Evolutionary conservation across 1,140 invertebrate genomes (phyloP).

Genomic region (Leptinotarsa undecemlineata): DNA sequence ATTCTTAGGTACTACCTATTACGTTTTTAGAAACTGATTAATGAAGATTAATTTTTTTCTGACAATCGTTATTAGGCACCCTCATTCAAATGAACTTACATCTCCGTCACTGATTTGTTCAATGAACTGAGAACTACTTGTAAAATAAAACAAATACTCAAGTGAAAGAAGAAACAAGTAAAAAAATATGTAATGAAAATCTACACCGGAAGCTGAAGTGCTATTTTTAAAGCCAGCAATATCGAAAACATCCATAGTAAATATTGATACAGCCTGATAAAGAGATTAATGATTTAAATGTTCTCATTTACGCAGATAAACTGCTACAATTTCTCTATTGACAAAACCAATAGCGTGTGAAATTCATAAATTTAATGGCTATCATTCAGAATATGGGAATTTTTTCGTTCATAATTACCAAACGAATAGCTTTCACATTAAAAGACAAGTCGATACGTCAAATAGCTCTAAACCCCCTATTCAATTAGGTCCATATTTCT

Average conservation of each 20-base stretch:
- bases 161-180: conserved; percentile 51
- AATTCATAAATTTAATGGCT: conserved; percentile 16
- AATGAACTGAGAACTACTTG: conserved; percentile 4
- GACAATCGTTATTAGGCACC: too few relatives aligned
- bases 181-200: conserved; percentile 16
- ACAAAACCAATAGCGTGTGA: conserved; percentile 18
- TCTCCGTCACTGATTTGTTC: not conserved
- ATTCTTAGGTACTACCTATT: too few relatives aligned
- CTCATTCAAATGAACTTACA: too few relatives aligned
- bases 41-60: too few relatives aligned
- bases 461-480: not conserved
- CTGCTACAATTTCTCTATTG: conserved; percentile 22
- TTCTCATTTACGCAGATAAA: conserved; percentile 19
- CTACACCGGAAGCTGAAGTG: conserved; percentile 19
- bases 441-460: not conserved
- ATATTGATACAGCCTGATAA: conserved; percentile 23
- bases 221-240: conserved; percentile 26
- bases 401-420: conserved; percentile 18
- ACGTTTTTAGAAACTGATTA: too few relatives aligned
- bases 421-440: not conserved
- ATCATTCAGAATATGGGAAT: conserved; percentile 7
- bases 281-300: conserved; percentile 21
- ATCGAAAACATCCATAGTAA: conserved; percentile 14
- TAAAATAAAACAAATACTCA: conserved; percentile 6
- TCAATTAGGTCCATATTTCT: not conserved